These are phyloP conservation scores for Agonopterix heracliana DNA, from an alignment of 2,888 invertebrate genomes.

Conservation along the genomic window DNA sequence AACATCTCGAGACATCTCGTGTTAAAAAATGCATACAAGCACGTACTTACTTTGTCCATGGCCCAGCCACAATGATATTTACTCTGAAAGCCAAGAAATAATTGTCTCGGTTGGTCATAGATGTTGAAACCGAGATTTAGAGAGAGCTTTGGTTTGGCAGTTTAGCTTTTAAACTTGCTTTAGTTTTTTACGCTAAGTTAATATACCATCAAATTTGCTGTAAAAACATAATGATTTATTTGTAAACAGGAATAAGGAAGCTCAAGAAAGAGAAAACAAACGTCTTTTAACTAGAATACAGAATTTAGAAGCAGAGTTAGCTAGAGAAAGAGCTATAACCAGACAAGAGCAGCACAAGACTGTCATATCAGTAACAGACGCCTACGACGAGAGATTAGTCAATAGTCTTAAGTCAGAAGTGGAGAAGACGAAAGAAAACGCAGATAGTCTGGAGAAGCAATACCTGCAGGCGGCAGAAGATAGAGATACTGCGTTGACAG, in stretches of 20 bases:
- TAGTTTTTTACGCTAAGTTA: too few species aligned
- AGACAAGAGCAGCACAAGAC: constrained; percentile 71
- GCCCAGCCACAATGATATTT: too few species aligned
- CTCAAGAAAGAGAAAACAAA: constrained; percentile 90
- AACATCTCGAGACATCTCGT: too few species aligned
- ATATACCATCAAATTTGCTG: too few species aligned
- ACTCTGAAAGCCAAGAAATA: too few species aligned
- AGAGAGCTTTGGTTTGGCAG: too few species aligned
- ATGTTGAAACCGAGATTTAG: too few species aligned
- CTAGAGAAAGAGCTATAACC: constrained; percentile 79
- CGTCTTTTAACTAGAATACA: constrained; percentile 85
- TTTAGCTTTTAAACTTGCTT: too few species aligned
- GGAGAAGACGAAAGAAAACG: constrained; percentile 84
- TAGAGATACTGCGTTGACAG: constrained; percentile 83
- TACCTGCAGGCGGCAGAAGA: constrained; percentile 85
- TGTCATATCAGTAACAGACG: constrained; percentile 71
- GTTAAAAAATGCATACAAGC: too few species aligned
- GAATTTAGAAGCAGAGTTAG: constrained; percentile 88
- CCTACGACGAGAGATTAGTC: constrained; percentile 80
- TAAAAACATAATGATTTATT: neutral
- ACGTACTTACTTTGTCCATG: too few species aligned
- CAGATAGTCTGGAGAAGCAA: constrained; percentile 88
- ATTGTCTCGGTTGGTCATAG: too few species aligned
- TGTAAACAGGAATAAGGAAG: constrained; percentile 83
- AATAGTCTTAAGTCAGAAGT: constrained; percentile 84